These are phyloP conservation scores for Heliconius sara DNA, from an alignment of 2,888 invertebrate genomes.

Conservation along the genomic window DNA sequence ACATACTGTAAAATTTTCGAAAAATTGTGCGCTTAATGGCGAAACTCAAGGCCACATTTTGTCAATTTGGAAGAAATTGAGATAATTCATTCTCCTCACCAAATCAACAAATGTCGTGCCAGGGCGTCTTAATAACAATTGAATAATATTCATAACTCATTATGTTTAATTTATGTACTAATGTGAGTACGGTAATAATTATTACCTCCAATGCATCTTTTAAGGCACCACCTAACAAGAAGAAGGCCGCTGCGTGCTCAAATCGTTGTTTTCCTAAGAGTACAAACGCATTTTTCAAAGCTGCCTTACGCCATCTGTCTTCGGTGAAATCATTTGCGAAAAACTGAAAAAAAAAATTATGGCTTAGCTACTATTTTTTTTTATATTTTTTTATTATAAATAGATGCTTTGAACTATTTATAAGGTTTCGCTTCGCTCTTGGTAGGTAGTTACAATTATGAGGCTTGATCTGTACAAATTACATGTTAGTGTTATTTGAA, in stretches of 20 bases:
- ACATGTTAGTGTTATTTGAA: no score
- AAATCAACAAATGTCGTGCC: no score
- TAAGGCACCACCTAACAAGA: constrained; percentile 96
- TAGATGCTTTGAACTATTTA: no score
- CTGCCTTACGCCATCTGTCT: constrained; percentile 98
- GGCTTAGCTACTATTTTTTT: background rate
- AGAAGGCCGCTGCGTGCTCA: constrained; percentile 99
- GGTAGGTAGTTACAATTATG: no score
- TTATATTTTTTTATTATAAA: no score
- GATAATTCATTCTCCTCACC: no score
- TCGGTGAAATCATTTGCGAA: constrained; percentile 97
- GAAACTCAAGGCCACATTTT: no score
- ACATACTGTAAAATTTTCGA: no score
- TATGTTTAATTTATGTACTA: background rate
- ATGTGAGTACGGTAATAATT: background rate
- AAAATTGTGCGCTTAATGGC: no score
- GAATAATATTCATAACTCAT: background rate
- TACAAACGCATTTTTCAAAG: constrained; percentile 98
- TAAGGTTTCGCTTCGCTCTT: no score
- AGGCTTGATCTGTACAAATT: no score
- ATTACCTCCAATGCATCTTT: constrained; percentile 96
- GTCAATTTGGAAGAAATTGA: no score
- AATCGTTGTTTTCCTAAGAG: constrained; percentile 97
- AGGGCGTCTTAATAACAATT: background rate
- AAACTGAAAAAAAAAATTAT: constrained; percentile 81